Evolutionary conservation across 2,888 invertebrate genomes (phyloP), one percentile per base, ranked within the genome.

Genomic region (Cybosia mesomella): DNA sequence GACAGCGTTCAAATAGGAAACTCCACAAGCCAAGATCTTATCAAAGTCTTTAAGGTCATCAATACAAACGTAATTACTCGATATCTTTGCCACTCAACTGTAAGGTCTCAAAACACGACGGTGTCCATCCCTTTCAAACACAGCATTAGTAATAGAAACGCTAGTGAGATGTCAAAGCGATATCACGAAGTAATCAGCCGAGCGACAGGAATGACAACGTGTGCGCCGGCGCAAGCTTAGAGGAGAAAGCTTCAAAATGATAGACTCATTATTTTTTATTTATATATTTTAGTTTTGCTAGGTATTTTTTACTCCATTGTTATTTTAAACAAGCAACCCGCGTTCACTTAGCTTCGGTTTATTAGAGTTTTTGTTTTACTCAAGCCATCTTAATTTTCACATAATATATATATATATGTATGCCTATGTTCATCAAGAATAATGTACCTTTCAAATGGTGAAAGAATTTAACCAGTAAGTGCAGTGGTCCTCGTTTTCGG

Each of bases 101-200:
- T 13, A 11, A 55, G 22, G 13, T 18, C 2, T n/a, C 49, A 49
- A n/a, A 49, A 49, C 49, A 43, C 43, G 61, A 11, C 28, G 28
- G 1, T 49, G 28, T 49, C 13, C 32, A 13, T 13, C 8, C 28
- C 49, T 61, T n/a, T 7, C 11, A 28, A n/a, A 28, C 21, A 13
- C 61, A 62, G n/a, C 18, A 77, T 75, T 77, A 80, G 76, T 61
- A 71, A 71, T 80, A 80, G 79, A 80, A 80, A 78, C 69, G 67
- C 63, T 34, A 66, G 57, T 67, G 66, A 71, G 78, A 65, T 72
- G 71, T 73, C 65, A 43, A 66, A 66, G 59, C 54, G 68, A 59
- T 72, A 79, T 81, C 72, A 76, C 76, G 78, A 80, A 67, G 75
- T 67, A 78, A 80, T 79, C 76, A 77, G 39, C 18, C 18, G 24